Percentiles rank a stretch among this genome's conserved stretches.
Evolutionary conservation across 2,113 vertebrate species (phyloP).

Genomic region (Diphyllodes magnificus): DNA sequence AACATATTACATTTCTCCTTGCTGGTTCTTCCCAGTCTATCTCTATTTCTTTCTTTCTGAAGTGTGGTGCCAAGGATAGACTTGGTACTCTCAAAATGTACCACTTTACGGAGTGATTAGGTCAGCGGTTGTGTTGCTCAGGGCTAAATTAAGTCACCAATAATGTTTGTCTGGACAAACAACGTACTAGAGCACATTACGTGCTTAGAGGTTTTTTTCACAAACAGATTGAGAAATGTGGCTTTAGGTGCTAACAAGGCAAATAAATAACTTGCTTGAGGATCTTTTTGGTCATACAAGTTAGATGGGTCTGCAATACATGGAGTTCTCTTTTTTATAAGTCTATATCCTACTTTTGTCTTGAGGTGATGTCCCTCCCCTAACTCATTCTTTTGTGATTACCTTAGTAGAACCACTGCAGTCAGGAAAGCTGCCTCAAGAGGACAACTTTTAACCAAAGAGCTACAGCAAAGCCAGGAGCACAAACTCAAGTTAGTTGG

Average conservation of each 20-base stretch:
- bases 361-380: background rate
- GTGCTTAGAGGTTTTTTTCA: background rate
- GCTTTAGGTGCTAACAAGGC: background rate
- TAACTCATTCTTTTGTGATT: background rate
- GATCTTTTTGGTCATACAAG: background rate
- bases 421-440: background rate
- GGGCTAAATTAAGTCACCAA: background rate
- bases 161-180: background rate
- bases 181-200: background rate
- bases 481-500: background rate
- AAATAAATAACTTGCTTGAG: background rate
- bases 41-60: background rate
- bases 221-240: background rate
- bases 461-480: background rate
- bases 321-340: background rate
- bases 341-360: background rate
- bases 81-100: background rate
- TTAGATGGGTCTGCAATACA: background rate
- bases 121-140: background rate
- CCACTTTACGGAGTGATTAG: background rate
- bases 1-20: background rate
- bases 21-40: background rate
- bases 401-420: background rate
- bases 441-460: background rate
- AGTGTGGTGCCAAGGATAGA: background rate